Percentiles rank a stretch among this genome's conserved stretches.
phyloP scores from a whole-genome alignment of 2,888 invertebrate species.

The Agrochola lota region DNA sequence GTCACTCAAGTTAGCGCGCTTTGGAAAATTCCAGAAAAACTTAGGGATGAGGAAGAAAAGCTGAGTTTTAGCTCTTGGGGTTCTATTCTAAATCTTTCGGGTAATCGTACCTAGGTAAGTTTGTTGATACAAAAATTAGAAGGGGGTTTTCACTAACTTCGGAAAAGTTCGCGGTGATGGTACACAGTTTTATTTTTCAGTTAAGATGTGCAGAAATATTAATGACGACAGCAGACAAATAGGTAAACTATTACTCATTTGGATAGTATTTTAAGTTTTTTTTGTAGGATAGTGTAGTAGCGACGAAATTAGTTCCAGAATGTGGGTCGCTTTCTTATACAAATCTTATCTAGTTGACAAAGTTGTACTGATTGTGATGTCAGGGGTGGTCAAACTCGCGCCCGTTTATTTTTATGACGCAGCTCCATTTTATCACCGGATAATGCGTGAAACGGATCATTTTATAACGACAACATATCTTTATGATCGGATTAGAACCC shows the following conservation, averaged over 20 bases:
- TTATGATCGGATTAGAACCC: constrained; percentile 83
- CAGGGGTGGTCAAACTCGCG: constrained; percentile 80
- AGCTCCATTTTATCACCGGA: constrained; percentile 80
- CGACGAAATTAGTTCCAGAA: background rate
- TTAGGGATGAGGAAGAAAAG: background rate
- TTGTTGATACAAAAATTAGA: too few relatives aligned
- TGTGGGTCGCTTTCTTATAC: background rate
- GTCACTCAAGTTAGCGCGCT: background rate
- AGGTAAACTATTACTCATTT: too few relatives aligned
- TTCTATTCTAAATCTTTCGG: background rate
- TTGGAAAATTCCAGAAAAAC: background rate
- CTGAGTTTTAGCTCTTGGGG: background rate
- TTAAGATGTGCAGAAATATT: too few relatives aligned
- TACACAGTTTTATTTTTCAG: too few relatives aligned
- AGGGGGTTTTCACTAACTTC: too few relatives aligned
- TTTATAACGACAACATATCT: constrained; percentile 83
- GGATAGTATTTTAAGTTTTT: background rate
- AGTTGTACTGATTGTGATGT: constrained; percentile 53
- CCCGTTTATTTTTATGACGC: constrained; percentile 77
- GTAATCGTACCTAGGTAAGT: too few relatives aligned
- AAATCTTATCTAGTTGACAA: constrained; percentile 47
- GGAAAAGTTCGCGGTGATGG: too few relatives aligned
- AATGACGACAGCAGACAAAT: too few relatives aligned
- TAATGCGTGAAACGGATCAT: constrained; percentile 86
- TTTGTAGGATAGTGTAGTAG: background rate